Evolutionary conservation across 2,113 vertebrate species (phyloP), one percentile per base, ranked within the genome.

Genomic region (Elaphurus davidianus): DNA sequence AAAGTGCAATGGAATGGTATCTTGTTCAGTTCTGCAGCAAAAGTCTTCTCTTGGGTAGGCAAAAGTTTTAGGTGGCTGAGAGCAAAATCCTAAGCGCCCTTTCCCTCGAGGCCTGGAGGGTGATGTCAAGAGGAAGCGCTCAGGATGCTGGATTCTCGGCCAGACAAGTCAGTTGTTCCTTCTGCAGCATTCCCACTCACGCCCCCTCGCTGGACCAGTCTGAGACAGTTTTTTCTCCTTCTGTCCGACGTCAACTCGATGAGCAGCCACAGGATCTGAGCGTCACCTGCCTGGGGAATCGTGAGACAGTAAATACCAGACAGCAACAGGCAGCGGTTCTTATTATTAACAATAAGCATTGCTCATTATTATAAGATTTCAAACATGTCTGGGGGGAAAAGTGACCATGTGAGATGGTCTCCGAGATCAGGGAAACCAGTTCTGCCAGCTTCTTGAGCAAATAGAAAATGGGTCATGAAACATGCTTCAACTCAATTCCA

Each of bases 261-360:
- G 33, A 96, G 91, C 40, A 47, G 52, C 55, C 33, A 71, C 45
- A 94, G 90, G 74, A 91, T 79, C 92, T 50, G 95, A 96, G 88
- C 47, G 97, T 97, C 84, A 83, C 93, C 97, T 96, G 91, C 95
- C 91, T 98, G 97, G 76, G 17, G 52, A 95, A 94, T 45, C 52
- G 23, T 14, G 47, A 97, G 82, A 98, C 14, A 93, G 40, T 62
- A 91, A 97, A 90, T 33, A 40, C 4, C 60, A 92, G 40, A 78
- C 71, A 78, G 55, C 50, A 25, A 57, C 16, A 97, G 74, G 52
- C 59, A 84, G 52, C 43, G 55, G 36, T 81, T 83, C 91, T 33
- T 45, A 27, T 40, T 23, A 40, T 71, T 40, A 71, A 71, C 33
- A 40, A 23, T 23, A 89, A 84, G 47, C 86, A 43, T 5, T 40